These are phyloP conservation scores for Cottus gobio DNA, from an alignment of 2,113 vertebrate genomes.

Conservation along the genomic window DNA sequence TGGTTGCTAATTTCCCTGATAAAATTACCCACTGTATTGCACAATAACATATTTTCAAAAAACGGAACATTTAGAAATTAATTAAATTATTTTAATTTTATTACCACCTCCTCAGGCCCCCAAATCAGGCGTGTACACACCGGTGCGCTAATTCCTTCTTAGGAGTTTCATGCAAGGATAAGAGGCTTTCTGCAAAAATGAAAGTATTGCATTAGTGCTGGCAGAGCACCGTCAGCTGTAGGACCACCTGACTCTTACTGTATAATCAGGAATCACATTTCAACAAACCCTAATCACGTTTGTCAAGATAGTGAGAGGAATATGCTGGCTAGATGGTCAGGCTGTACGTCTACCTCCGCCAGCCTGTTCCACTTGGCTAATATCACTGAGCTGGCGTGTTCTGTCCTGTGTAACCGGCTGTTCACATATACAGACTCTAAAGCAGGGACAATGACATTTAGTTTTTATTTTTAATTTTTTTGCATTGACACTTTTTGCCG, in stretches of 20 bases:
- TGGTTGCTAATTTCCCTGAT: neutral
- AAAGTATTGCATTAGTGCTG: constrained; percentile 17
- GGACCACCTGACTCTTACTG: constrained; percentile 6
- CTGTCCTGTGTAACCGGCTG: neutral
- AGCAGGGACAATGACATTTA: neutral
- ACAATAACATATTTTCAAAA: neutral
- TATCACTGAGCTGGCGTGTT: neutral
- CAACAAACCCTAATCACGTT: neutral
- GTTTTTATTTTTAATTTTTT: neutral
- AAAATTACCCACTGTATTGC: neutral
- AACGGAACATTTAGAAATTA: neutral
- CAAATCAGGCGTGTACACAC: neutral
- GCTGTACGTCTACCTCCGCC: neutral
- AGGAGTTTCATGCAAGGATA: constrained; percentile 18
- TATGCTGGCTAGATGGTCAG: neutral
- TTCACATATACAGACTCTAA: neutral
- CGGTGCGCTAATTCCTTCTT: constrained; percentile 1
- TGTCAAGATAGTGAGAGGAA: neutral
- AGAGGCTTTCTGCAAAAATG: constrained; percentile 32
- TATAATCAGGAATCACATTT: neutral
- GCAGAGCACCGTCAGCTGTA: constrained; percentile 4
- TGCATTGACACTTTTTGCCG: neutral
- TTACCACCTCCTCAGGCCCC: neutral
- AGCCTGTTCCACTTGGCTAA: neutral
- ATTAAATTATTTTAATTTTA: neutral